Evolutionary conservation across 1,140 invertebrate species (phyloP), one percentile per base, ranked within the genome.

Genomic region (Helicoverpa zea): DNA sequence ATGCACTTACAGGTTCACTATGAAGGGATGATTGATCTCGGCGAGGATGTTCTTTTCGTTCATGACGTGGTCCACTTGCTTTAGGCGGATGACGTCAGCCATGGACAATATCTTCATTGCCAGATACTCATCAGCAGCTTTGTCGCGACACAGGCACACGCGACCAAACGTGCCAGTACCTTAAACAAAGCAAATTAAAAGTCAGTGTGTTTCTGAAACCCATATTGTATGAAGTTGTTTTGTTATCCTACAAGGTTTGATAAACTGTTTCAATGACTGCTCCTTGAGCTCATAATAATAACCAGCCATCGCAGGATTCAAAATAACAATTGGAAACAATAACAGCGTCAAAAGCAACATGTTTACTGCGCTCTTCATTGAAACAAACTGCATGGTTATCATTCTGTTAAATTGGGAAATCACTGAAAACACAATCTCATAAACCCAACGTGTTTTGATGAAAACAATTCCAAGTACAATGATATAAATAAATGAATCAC

Each of bases 91-190:
- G 49, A 99, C 98, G 92, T 99, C 98, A 51, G 97, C 96, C 94
- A 99, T 98, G 47, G 97, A 97, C 80, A 99, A 96, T 80, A 99
- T 98, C 95, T 99, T 99, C 95, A 99, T 97, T 35, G 98, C 98
- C 87, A 97, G 97, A 89, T 98, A 98, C 87, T 97, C 96, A 82
- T 97, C 96, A 13, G 96, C 96, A n/a, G 96, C 95, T 88, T 97
- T 97, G 91, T 99, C 97, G 79, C 97, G 96, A 89, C 97, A 98
- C 35, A 99, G 94, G 47, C 98, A 97, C 7, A 99, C 98, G 56
- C 98, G 96, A 10, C 98, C 98, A 94, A 99, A 99, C 29, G 98
- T 99, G 68, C 98, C 98, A 10, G 98, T 99, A 76, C 98, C 98
- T 99, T 95, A 35, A 96, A 96, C 91, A 91, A 90, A n/a, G 54